These are phyloP conservation scores for Dolichoris vasculosae DNA, from an alignment of 1,140 invertebrate species.

Conservation along the genomic window DNA sequence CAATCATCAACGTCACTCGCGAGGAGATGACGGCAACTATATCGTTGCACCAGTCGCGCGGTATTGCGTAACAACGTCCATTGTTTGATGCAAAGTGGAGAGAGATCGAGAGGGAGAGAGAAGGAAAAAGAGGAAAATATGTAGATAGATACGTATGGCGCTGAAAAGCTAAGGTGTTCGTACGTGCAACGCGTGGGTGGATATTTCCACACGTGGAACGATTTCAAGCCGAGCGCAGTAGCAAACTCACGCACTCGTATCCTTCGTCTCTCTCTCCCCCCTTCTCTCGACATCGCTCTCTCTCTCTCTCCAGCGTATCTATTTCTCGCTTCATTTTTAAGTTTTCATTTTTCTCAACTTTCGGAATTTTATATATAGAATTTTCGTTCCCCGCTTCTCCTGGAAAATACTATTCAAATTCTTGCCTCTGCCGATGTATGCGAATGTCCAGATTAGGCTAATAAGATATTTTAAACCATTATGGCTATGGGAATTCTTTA, in stretches of 20 bases:
- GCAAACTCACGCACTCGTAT: constrained; percentile 10
- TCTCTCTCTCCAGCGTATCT: background rate
- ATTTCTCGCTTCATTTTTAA: background rate
- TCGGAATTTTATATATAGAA: background rate
- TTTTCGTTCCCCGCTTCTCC: background rate
- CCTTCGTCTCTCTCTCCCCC: background rate
- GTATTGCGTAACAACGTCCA: constrained; percentile 56
- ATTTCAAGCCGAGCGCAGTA: constrained; percentile 20
- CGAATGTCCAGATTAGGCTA: no score
- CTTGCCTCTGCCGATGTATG: no score
- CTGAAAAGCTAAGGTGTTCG: constrained; percentile 49
- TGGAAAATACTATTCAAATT: background rate
- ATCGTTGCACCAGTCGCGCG: constrained; percentile 49
- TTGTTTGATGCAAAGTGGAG: constrained; percentile 54
- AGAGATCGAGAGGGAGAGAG: constrained; percentile 45
- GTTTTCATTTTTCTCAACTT: background rate
- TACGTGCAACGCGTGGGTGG: constrained; percentile 54
- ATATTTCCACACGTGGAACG: constrained; percentile 57
- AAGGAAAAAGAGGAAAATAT: background rate
- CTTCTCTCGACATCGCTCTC: no score
- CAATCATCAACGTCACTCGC: constrained; percentile 54
- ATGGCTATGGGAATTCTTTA: no score
- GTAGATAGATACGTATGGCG: constrained; percentile 5
- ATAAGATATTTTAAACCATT: no score
- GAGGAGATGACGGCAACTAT: constrained; percentile 43